Evolutionary conservation across 2,113 vertebrate species (phyloP).

Genomic region (Sphyrna mokarran): DNA sequence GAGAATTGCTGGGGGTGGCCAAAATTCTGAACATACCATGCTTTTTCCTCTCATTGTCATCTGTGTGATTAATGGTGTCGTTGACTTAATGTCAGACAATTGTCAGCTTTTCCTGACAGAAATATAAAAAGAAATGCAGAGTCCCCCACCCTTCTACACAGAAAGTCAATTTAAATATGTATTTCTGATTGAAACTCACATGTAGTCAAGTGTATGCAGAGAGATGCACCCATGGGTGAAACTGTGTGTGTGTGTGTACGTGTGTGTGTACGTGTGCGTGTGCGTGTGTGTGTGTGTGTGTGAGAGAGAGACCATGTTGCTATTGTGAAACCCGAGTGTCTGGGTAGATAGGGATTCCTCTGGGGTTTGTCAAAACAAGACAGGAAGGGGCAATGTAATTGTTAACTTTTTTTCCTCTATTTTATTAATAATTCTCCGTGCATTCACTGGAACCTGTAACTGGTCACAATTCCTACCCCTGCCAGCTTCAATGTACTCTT

Average conservation of each 20-base stretch:
- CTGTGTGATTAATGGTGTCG: conserved; percentile 31
- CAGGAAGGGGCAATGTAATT: conserved; percentile 21
- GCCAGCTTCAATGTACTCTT: neutral
- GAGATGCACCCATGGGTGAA: conserved; percentile 9
- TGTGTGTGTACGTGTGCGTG: neutral
- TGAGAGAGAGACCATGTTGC: neutral
- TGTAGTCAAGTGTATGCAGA: neutral
- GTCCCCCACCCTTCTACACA: conserved; percentile 35
- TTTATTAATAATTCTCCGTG: conserved; percentile 32
- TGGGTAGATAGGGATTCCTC: conserved; percentile 18
- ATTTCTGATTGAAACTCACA: conserved; percentile 29
- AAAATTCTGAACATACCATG: neutral
- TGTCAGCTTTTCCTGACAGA: conserved; percentile 37
- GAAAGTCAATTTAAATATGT: conserved; percentile 20
- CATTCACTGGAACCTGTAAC: conserved; percentile 26
- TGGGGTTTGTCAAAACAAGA: conserved; percentile 30
- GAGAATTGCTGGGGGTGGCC: conserved; percentile 5
- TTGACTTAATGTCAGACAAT: conserved; percentile 32
- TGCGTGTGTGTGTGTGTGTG: neutral
- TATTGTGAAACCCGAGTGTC: conserved; percentile 22
- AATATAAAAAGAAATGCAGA: conserved; percentile 26
- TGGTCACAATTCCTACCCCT: conserved; percentile 20
- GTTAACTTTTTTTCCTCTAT: conserved; percentile 16
- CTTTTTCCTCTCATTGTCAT: conserved; percentile 35
- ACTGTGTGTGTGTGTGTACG: conserved; percentile 16